A percentile compares a stretch with the other conserved stretches of the same genome.
Conservation (phyloP, 1,140 invertebrate species). For the Hestina assimilis region DNA sequence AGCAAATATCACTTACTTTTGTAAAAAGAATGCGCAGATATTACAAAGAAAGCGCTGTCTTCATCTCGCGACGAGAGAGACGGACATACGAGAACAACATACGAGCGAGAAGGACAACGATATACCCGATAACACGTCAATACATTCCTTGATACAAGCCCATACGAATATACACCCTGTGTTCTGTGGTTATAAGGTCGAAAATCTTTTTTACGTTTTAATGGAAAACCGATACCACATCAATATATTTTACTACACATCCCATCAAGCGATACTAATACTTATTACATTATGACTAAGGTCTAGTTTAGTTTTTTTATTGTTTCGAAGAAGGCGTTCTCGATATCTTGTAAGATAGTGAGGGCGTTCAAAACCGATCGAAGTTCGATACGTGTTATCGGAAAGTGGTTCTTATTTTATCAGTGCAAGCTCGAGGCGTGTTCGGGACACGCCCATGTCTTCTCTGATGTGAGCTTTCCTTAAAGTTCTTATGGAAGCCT, state of each 20-base stretch:
- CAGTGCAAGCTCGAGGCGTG: slow-evolving; percentile 58
- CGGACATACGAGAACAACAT: slow-evolving; percentile 49
- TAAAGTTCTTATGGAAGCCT: slow-evolving; percentile 39
- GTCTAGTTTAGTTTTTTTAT: slow-evolving; percentile 31
- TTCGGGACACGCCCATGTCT: slow-evolving; percentile 66
- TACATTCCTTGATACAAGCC: slow-evolving; percentile 58
- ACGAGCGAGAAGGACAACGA: slow-evolving; percentile 57
- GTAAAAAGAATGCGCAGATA: slow-evolving; percentile 72
- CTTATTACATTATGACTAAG: slow-evolving; percentile 37
- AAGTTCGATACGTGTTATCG: slow-evolving; percentile 66
- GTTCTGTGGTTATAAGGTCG: slow-evolving; percentile 19
- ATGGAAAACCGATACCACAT: slow-evolving; percentile 77
- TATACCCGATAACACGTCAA: slow-evolving; percentile 76
- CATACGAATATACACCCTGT: slow-evolving; percentile 44
- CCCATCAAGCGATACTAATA: slow-evolving; percentile 29
- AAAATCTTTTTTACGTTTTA: slow-evolving; percentile 40
- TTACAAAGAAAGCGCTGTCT: slow-evolving; percentile 60
- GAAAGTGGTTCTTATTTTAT: slow-evolving; percentile 68
- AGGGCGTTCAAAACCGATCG: slow-evolving; percentile 72
- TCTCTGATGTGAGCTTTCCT: slow-evolving; percentile 55
- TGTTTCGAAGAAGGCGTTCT: slow-evolving; percentile 72
- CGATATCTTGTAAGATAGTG: slow-evolving; percentile 76
- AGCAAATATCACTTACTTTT: slow-evolving; percentile 40
- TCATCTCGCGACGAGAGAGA: slow-evolving; percentile 68
- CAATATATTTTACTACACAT: slow-evolving; percentile 65